phyloP scores from a whole-genome alignment of 2,113 vertebrate species.

The Capreolus pygargus region DNA sequence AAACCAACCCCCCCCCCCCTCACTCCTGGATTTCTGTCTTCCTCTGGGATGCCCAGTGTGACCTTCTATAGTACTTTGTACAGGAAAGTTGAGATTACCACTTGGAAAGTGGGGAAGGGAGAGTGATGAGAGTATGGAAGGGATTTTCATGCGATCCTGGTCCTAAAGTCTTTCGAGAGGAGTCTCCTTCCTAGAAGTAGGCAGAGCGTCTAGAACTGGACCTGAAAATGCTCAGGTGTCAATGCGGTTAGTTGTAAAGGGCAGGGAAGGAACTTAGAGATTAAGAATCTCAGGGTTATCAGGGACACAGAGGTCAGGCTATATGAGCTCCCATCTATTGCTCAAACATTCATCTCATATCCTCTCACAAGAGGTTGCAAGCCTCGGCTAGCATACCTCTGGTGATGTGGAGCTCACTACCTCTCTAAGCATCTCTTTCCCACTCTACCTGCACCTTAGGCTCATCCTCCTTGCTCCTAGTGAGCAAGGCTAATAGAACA shows the following conservation, averaged over 20 bases:
- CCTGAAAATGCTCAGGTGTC: neutral
- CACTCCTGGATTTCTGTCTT: no score
- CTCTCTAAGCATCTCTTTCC: neutral
- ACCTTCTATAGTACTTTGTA: neutral
- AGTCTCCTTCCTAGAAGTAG: neutral
- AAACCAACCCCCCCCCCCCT: no score
- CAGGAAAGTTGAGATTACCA: neutral
- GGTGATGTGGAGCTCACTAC: neutral
- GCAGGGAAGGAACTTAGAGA: neutral
- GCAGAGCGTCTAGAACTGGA: neutral
- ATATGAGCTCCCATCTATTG: neutral
- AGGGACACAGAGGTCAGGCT: neutral
- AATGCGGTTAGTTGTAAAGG: neutral
- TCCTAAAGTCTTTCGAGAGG: neutral
- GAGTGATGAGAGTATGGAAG: neutral
- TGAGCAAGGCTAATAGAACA: neutral
- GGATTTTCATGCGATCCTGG: neutral
- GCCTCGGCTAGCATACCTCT: neutral
- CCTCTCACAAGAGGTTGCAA: neutral
- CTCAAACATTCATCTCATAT: neutral
- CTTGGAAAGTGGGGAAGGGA: neutral
- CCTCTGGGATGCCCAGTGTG: neutral
- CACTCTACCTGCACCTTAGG: neutral
- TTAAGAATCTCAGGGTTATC: neutral
- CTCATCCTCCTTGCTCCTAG: neutral